Conservation (phyloP, 1,140 invertebrate genomes). For the Zaprionus lachaisei region DNA sequence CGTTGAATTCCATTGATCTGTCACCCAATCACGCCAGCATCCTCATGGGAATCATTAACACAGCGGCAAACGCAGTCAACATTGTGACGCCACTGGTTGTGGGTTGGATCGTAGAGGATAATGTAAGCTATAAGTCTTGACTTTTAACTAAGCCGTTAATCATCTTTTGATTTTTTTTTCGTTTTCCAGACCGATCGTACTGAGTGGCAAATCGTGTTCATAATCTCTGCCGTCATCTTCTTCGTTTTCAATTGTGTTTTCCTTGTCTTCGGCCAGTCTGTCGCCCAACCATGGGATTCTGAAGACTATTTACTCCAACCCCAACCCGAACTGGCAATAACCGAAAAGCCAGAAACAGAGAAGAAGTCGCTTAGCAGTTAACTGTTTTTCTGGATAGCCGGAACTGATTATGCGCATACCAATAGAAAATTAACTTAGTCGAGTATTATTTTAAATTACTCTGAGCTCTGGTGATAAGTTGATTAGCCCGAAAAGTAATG, state of each 20-base stretch:
- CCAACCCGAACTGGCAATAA: constrained; percentile 27
- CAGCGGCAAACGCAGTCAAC: constrained; percentile 89
- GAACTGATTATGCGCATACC: constrained; percentile 86
- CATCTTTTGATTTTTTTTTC: constrained; percentile 66
- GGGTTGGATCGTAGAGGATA: constrained; percentile 87
- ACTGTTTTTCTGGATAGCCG: neutral
- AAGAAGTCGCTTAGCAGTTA: constrained; percentile 13
- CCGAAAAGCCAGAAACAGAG: neutral
- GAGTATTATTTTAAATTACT: constrained; percentile 34
- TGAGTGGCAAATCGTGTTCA: constrained; percentile 88
- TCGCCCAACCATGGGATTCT: constrained; percentile 91
- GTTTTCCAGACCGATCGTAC: constrained; percentile 90
- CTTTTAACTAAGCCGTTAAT: neutral
- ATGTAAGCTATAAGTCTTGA: constrained; percentile 83
- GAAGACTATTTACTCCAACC: constrained; percentile 88
- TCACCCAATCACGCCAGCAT: constrained; percentile 91
- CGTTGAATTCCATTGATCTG: constrained; percentile 90
- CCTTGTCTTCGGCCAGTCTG: constrained; percentile 90
- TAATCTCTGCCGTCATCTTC: constrained; percentile 65
- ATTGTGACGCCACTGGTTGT: constrained; percentile 89
- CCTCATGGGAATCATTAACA: constrained; percentile 89
- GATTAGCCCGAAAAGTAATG: neutral
- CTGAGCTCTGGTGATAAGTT: no score
- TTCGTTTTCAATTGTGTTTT: constrained; percentile 66
- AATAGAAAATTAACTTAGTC: constrained; percentile 88